Evolutionary conservation across 2,113 vertebrate species (phyloP).

Genomic region (Blennius ocellaris): DNA sequence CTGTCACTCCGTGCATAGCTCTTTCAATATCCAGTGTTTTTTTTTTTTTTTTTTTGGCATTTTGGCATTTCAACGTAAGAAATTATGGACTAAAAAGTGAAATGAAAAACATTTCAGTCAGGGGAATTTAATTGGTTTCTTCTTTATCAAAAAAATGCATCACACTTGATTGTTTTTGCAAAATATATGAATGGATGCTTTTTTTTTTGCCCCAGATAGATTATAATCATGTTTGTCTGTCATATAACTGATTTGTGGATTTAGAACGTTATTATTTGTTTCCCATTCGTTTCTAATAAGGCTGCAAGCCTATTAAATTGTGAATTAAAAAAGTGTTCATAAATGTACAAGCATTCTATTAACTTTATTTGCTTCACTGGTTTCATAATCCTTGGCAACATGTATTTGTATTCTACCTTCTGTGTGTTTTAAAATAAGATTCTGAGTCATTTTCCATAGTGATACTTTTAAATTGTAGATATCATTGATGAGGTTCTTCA

Average conservation of each 20-base stretch:
- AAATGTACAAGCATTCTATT: constrained; percentile 37
- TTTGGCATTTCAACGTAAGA: background rate
- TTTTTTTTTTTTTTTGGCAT: no score
- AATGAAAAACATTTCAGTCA: background rate
- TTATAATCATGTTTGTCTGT: constrained; percentile 12
- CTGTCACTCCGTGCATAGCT: no score
- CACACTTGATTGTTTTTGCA: constrained; percentile 22
- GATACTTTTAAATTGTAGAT: background rate
- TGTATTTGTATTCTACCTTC: no score
- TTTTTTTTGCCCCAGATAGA: constrained; percentile 33
- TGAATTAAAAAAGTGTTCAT: constrained; percentile 30
- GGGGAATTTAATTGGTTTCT: constrained; percentile 3
- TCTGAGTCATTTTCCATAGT: background rate
- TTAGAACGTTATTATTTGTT: constrained; percentile 24
- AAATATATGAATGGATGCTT: constrained; percentile 52
- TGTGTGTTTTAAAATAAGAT: background rate
- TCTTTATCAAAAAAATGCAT: background rate
- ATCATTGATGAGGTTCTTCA: no score
- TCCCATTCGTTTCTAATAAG: constrained; percentile 10
- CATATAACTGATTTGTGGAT: constrained; percentile 27
- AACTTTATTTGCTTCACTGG: constrained; percentile 43
- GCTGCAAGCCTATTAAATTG: constrained; percentile 1
- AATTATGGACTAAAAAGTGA: background rate
- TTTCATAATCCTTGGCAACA: constrained; percentile 36
- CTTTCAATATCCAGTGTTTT: background rate